phyloP scores from a whole-genome alignment of 2,888 invertebrate genomes.

The Eupithecia exiguata region DNA sequence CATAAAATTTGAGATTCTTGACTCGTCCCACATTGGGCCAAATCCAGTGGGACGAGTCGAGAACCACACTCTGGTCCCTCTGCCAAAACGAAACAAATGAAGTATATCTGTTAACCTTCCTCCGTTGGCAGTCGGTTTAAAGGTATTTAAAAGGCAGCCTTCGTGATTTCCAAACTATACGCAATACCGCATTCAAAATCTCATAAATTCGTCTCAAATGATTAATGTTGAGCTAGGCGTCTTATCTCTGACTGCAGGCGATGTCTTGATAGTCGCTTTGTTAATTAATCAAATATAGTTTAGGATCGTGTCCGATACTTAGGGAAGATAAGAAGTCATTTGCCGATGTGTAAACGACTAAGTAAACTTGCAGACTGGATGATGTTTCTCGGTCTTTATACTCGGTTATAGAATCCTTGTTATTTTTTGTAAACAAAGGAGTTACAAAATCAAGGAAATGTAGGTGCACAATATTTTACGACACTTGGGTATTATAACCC shows the following conservation, averaged over 20 bases:
- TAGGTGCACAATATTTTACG: not conserved
- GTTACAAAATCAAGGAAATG: not conserved
- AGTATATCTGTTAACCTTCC: not conserved
- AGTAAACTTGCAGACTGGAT: not conserved
- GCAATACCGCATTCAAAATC: slow-evolving; percentile 44
- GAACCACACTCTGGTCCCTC: too few species aligned
- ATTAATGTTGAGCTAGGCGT: slow-evolving; percentile 57
- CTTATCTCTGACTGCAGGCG: slow-evolving; percentile 60
- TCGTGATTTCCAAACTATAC: not conserved
- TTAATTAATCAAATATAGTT: slow-evolving; percentile 50
- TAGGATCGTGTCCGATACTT: slow-evolving; percentile 31
- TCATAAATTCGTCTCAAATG: slow-evolving; percentile 68
- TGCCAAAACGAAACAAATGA: not conserved
- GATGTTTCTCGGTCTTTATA: not conserved
- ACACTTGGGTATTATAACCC: not conserved
- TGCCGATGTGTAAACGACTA: slow-evolving; percentile 24
- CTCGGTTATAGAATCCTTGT: not conserved
- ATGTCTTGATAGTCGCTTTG: slow-evolving; percentile 39
- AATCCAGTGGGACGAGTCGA: too few species aligned
- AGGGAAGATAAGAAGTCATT: slow-evolving; percentile 31
- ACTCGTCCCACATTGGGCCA: too few species aligned
- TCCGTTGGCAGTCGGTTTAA: not conserved
- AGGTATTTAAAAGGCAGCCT: not conserved
- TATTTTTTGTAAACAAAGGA: not conserved
- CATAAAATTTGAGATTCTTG: too few species aligned